Conservation (phyloP, 2,113 vertebrate species). For the Catagonus wagneri region DNA sequence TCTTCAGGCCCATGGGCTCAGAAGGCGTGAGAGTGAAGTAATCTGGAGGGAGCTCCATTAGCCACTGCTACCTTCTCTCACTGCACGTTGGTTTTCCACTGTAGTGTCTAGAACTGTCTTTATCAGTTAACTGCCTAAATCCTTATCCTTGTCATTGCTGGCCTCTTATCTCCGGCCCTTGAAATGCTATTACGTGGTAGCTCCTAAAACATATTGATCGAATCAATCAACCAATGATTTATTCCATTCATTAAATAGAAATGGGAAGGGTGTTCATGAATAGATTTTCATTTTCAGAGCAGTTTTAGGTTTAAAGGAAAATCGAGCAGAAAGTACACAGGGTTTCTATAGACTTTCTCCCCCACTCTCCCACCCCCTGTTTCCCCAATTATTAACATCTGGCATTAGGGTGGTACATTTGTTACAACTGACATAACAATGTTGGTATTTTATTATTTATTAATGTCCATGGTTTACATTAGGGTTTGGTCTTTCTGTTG, state of each 20-base stretch:
- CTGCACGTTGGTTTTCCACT: neutral
- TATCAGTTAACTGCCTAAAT: neutral
- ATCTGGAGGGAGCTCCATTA: neutral
- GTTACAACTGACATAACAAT: neutral
- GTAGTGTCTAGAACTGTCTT: neutral
- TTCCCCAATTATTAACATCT: neutral
- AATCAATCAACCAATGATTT: conserved; percentile 30
- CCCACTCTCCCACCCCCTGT: neutral
- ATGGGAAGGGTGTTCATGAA: neutral
- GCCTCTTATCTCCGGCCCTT: neutral
- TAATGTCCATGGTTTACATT: neutral
- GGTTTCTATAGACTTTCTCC: neutral
- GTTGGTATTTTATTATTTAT: conserved; percentile 7
- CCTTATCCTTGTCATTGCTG: neutral
- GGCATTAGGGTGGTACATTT: neutral
- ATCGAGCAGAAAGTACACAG: neutral
- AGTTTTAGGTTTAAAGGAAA: conserved; percentile 49
- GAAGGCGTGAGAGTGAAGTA: neutral
- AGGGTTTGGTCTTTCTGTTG: neutral
- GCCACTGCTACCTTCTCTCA: neutral
- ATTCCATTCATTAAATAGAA: neutral
- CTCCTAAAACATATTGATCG: neutral
- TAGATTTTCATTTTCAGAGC: conserved; percentile 50
- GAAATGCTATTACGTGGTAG: neutral
- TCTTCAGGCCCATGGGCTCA: neutral